These are phyloP conservation scores for Rana temporaria DNA, from an alignment of 2,113 vertebrate genomes.

Conservation along the genomic window DNA sequence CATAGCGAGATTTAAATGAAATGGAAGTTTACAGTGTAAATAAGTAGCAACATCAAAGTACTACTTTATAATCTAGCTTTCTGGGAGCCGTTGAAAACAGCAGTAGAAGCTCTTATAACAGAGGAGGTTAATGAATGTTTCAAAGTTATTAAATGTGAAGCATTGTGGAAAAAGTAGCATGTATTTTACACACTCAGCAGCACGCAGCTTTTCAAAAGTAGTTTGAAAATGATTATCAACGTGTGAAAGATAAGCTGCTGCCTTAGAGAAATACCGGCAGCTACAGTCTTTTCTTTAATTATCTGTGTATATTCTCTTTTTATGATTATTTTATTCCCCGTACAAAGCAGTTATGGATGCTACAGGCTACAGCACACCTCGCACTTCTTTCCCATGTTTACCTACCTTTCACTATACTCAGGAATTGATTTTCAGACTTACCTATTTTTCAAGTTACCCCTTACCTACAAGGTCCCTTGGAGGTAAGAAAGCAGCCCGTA, in stretches of 20 bases:
- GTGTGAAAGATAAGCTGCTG: neutral
- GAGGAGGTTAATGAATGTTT: conserved; percentile 28
- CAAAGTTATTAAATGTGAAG: conserved; percentile 18
- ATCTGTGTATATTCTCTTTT: too few species aligned
- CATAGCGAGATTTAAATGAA: conserved; percentile 11
- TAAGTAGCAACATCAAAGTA: conserved; percentile 18
- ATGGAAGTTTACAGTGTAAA: conserved; percentile 21
- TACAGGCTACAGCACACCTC: too few species aligned
- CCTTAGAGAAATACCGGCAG: neutral
- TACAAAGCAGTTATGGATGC: too few species aligned
- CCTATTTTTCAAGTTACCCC: too few species aligned
- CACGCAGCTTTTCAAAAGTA: neutral
- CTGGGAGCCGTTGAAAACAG: conserved; percentile 10
- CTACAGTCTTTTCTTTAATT: neutral
- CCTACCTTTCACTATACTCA: too few species aligned
- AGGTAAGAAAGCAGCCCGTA: too few species aligned
- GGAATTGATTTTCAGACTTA: too few species aligned
- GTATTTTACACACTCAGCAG: conserved; percentile 14
- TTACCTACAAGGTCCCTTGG: too few species aligned
- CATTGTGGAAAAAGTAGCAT: conserved; percentile 8
- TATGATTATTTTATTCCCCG: too few species aligned
- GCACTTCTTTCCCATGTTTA: too few species aligned
- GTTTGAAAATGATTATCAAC: neutral
- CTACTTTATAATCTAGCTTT: conserved; percentile 2
- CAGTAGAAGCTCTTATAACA: conserved; percentile 1